Percentiles rank a stretch among this genome's conserved stretches.
Evolutionary conservation across 2,888 invertebrate species (phyloP).

Genomic region (Acanthococcus lagerstroemiae): DNA sequence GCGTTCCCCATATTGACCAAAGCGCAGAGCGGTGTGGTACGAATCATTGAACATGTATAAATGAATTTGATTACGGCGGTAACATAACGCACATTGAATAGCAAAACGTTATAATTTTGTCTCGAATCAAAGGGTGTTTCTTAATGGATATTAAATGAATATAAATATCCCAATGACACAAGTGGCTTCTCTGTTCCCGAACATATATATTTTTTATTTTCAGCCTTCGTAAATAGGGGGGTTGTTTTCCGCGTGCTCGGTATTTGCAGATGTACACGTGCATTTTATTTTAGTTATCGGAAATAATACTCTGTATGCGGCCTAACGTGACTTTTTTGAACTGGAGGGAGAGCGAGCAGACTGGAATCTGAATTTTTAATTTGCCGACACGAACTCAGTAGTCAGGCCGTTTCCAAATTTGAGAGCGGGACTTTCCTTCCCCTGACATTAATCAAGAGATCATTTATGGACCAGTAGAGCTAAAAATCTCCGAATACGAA

Average conservation of each 20-base stretch:
- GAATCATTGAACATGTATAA: background rate
- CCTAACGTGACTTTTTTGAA: slow-evolving; percentile 1
- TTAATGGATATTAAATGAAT: slow-evolving; percentile 28
- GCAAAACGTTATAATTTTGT: slow-evolving; percentile 14
- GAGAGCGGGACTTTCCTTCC: too few relatives aligned
- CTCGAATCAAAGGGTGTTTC: slow-evolving; percentile 18
- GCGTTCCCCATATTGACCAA: too few relatives aligned
- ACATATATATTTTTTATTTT: slow-evolving; percentile 6
- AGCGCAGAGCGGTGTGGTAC: background rate
- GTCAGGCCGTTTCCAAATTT: too few relatives aligned
- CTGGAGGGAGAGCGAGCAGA: background rate
- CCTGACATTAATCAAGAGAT: too few relatives aligned
- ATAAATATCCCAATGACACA: slow-evolving; percentile 22
- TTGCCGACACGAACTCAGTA: too few relatives aligned
- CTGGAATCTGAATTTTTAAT: too few relatives aligned
- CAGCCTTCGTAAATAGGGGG: background rate
- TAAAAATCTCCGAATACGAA: too few relatives aligned
- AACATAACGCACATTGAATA: background rate
- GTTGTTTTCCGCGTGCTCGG: slow-evolving; percentile 6
- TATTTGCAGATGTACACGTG: slow-evolving; percentile 22
- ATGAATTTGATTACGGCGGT: background rate
- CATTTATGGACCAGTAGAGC: too few relatives aligned
- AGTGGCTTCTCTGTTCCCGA: slow-evolving; percentile 16
- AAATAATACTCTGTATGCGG: slow-evolving; percentile 20
- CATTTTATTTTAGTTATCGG: slow-evolving; percentile 26